These are phyloP conservation scores for Nephrotoma appendiculata DNA, from an alignment of 2,888 invertebrate species.

Conservation along the genomic window DNA sequence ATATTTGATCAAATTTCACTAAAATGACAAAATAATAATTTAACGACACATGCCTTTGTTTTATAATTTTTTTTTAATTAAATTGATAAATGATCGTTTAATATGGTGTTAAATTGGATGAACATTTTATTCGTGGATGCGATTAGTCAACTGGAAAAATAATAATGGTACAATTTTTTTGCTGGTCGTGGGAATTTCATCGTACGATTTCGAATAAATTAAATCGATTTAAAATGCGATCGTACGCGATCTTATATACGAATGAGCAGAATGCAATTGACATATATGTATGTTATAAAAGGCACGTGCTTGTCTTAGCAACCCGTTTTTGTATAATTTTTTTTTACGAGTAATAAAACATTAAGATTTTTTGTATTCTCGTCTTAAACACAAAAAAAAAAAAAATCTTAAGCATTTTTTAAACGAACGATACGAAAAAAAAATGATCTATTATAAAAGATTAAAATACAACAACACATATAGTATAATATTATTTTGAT, in stretches of 20 bases:
- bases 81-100: slow-evolving; percentile 1
- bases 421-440: neutral
- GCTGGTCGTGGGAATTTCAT: neutral
- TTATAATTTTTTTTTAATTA: neutral
- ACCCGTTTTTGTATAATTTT: neutral
- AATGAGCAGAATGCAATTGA: neutral
- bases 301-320: neutral
- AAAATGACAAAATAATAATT: neutral
- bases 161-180: neutral
- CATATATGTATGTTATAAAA: neutral
- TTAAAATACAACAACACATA: neutral
- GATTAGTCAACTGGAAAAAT: neutral
- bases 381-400: neutral
- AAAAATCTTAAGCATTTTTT: neutral
- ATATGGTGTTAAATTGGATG: neutral
- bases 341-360: neutral
- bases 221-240: neutral
- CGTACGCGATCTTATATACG: neutral
- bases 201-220: neutral
- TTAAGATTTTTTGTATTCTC: neutral
- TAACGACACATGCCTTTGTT: neutral
- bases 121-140: neutral
- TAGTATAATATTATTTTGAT: neutral
- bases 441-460: neutral
- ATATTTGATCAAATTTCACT: neutral